Evolutionary conservation across 2,113 vertebrate genomes (phyloP).

Genomic region (Dolichotis patagonum): DNA sequence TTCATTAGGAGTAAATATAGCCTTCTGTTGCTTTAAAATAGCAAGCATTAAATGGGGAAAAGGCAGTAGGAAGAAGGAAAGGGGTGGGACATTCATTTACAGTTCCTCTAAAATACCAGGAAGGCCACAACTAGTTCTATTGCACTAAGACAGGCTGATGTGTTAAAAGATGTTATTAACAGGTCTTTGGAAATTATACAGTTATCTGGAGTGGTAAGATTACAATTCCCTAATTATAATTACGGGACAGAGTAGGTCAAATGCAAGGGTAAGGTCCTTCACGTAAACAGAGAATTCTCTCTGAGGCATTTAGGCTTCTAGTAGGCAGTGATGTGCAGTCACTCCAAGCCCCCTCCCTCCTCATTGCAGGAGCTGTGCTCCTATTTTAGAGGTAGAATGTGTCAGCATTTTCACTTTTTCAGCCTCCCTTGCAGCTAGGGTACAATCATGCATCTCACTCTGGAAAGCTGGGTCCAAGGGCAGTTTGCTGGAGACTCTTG

Average conservation of each 20-base stretch:
- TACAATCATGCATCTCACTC: neutral
- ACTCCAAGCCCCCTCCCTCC: neutral
- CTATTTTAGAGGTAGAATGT: neutral
- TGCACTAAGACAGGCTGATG: neutral
- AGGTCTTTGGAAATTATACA: neutral
- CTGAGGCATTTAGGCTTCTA: neutral
- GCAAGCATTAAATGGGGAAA: neutral
- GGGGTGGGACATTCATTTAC: neutral
- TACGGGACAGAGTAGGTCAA: neutral
- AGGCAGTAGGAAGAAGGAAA: neutral
- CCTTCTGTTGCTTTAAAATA: neutral
- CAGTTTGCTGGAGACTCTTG: neutral
- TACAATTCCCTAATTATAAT: neutral
- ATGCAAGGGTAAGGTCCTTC: neutral
- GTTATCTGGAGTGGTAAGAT: neutral
- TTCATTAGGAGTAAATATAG: neutral
- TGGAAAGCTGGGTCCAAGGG: neutral
- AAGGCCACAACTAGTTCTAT: neutral
- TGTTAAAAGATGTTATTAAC: neutral
- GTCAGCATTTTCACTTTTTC: neutral
- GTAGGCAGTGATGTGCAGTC: neutral
- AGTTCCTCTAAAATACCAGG: neutral
- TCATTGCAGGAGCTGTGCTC: neutral
- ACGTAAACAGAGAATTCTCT: neutral
- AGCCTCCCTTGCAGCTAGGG: neutral